phyloP scores from a whole-genome alignment of 2,797 vertebrate species.

The Oreochromis grahami region DNA sequence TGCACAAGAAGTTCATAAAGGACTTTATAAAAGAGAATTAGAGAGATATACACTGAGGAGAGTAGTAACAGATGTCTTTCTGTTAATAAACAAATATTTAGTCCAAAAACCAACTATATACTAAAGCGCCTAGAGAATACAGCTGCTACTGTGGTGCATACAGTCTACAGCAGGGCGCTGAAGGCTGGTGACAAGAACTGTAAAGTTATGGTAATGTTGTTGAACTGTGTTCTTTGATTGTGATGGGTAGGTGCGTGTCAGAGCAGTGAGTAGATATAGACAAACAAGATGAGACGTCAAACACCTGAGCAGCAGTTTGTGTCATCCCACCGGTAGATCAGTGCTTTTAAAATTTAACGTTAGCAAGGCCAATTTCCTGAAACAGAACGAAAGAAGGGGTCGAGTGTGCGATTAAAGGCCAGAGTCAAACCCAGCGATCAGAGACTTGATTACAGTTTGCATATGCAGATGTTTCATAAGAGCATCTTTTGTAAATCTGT shows the following conservation, averaged over 20 bases:
- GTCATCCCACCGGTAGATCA: neutral
- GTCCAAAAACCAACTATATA: conserved; percentile 3
- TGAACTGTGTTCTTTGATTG: conserved; percentile 29
- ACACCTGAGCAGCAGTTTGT: conserved; percentile 10
- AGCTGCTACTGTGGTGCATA: neutral
- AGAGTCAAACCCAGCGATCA: neutral
- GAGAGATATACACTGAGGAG: conserved; percentile 22
- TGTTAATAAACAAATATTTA: conserved; percentile 1
- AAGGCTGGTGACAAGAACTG: neutral
- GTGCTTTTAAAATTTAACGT: neutral
- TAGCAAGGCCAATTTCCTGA: neutral
- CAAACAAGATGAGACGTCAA: neutral
- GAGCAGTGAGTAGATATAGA: conserved; percentile 20
- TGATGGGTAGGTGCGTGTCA: conserved; percentile 34
- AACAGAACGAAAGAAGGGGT: neutral
- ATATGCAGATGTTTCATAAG: conserved; percentile 9
- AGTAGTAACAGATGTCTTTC: neutral
- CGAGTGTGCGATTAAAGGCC: neutral
- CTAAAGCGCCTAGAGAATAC: neutral
- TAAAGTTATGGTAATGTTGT: conserved; percentile 8
- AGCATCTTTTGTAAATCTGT: conserved; percentile 25
- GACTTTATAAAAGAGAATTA: conserved; percentile 30
- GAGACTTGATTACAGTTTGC: neutral
- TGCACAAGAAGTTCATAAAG: conserved; percentile 60
- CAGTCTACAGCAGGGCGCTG: neutral